Evolutionary conservation across 2,888 invertebrate genomes (phyloP), one percentile per base, ranked within the genome.

Genomic region (Hermodice carunculata): DNA sequence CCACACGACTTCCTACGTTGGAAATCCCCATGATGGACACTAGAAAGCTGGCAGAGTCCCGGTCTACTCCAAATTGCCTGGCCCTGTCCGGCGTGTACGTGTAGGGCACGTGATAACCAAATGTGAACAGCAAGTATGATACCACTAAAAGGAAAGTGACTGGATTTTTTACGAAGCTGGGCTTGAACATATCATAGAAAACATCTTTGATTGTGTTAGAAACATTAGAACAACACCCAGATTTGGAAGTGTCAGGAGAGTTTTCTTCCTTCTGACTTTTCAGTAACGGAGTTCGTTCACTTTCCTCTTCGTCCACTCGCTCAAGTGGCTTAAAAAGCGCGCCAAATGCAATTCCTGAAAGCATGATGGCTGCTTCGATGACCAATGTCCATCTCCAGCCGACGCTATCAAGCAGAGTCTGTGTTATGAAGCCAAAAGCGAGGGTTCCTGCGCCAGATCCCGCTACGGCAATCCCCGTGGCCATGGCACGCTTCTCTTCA

Each of bases 61-160:
- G 31, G 44, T 43, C 56, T n/a, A 64, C 44, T 3, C 64, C 64
- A 28, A 61, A 32, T 3, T 31, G 5, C 31, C 44, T 32, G 26
- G 68, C 68, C 5, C 70, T 24, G 19, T 64, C 67, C 1, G 70
- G 64, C 8, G 65, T 61, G 48, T 59, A 70, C 4, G 68, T 68
- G 57, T 68, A 70, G 4, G 70, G 70, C 29, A 68, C 68, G 46
- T 70, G 70, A 53, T 70, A 70, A 26, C 70, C 70, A 43, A 70
- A 65, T 26, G 56, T 56, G 65, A 70, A 70, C 4, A 61, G 29
- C 11, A 60, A 28, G 34, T 68, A 51, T 3, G 56, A 42, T 19
- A 52, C 17, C 37, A 59, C 48, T 48, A 48, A 68, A 6, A 67
- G 22, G 29, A 54, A 31, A 49, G 64, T 61, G 42, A 61, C 43